Evolutionary conservation across 92 coral and sea anemone species (phyloP), one percentile per base, ranked within the genome.

Genomic region (Zoanthus sociatus): DNA sequence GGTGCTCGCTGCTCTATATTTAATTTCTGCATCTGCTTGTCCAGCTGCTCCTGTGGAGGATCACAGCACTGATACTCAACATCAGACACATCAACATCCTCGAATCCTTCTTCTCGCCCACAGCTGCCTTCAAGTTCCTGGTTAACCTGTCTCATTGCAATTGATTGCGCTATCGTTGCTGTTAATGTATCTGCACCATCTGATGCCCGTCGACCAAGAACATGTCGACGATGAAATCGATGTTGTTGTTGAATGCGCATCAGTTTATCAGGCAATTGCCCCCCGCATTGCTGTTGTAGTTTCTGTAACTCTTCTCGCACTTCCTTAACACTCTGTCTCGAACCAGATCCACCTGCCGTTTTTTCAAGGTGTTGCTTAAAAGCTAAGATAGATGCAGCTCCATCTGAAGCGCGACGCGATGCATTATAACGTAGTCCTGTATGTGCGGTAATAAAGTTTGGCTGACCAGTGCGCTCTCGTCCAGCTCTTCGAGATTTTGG

Each of bases 331-430:
- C 94, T 95, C 66, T 95, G 88, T 77, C 95, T 92, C n/a, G 94
- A 94, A 6, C 98, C 98, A 37, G 94, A 87, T 68, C 93, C 90
- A 66, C 92, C 86, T 54, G 88, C 75, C 20, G 78, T 90, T 46
- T 95, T 93, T 67, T 97, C 99, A 44, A 97, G 87, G 87, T 97
- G 98, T 87, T 97, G 99, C 72, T 95, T 97, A 88, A 95, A 97
- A 6, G 99, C 99, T 54, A 97, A 94, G 58, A 97, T 93, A 11
- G 99, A 93, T 32, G 98, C 98, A 13, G 98, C 97, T 5, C 99
- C 97, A 71, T 97, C 99, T 1, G 99, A 97, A 11, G 99, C 99
- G 48, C 99, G 90, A 37, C 99, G 94, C 7, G 98, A 93, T 2
- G 93, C 87, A 81, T 96, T 93, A 76, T 96, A 94, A 20, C 96